Base-by-base conservation (phyloP, 2,113 vertebrate genomes). In the Climacteris rufus region DNA sequence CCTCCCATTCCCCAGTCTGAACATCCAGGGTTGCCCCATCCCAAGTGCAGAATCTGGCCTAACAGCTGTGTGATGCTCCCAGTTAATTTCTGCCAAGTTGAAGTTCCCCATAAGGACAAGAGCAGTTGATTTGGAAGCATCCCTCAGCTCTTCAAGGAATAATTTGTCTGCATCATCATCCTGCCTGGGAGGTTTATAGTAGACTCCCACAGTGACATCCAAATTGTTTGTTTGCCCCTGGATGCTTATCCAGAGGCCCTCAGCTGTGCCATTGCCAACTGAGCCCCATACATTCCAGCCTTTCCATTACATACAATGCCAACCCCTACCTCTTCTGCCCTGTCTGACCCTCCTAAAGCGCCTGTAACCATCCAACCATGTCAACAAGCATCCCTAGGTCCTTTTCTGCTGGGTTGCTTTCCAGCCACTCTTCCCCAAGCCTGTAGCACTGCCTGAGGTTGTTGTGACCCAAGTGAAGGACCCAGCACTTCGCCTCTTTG, bases 101-200 rank as follows among this genome's bases (percentile, higher is more conserved):
- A 66, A 86, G 6, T 35, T 40, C 35, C 35, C 20, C 17, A 22
- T 13, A 42, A 66, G 20, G 25, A 50, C 25, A 25, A 30, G 42
- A 64, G 24, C 42, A 57, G 15, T 25, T 50, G 9, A 25, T 65
- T 59, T 66, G 21, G 52, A 66, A 57, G 31, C 25, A 37, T 21
- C 44, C 21, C 16, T 50, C 42, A 35, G 31, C 50, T 86, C 7
- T 56, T 50, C 52, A 44, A 27, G 50, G 13, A 76, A 31, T 22
- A 44, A 50, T 35, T 42, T 56, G 17, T 25, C 35, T 7, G 20
- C 3, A 3, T 44, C 17, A 37, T 27, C 0, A 0, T 25, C 52
- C 44, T 76, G 61, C 31, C 44, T 76, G 31, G 18, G 16, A 50
- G 21, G 31, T 42, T 31, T 76, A 14, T 35, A 59, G 31, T 9